A percentile compares a stretch with the other conserved stretches of the same genome.
Evolutionary conservation across 2,888 invertebrate species (phyloP).

Genomic region (Imbricaverruca yamaguchii): DNA sequence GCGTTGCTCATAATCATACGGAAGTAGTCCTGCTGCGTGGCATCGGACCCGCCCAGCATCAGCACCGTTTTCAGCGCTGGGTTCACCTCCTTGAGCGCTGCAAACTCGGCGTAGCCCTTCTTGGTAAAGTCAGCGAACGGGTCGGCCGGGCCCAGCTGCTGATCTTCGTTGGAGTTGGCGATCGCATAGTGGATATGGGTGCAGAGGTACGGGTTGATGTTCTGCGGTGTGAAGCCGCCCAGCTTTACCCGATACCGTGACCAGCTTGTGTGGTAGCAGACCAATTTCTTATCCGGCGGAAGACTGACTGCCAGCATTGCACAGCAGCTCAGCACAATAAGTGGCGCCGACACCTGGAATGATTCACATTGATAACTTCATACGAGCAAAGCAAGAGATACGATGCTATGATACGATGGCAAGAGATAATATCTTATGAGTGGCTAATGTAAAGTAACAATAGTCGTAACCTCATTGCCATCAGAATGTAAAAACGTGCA

Average conservation of each 20-base stretch:
- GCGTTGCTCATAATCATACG: background rate
- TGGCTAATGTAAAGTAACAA: no score
- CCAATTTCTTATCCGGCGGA: background rate
- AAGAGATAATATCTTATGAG: no score
- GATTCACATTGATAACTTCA: no score
- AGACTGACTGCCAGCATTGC: no score
- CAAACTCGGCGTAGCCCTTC: background rate
- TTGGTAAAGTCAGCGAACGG: background rate
- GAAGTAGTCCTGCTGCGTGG: background rate
- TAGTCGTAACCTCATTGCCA: no score
- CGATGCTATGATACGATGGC: no score
- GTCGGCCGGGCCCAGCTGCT: background rate
- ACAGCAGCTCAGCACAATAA: no score
- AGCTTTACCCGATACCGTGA: background rate
- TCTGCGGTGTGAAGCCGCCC: constrained; percentile 67
- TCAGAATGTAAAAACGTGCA: no score
- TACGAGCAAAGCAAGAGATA: no score
- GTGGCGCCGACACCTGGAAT: no score
- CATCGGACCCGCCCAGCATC: background rate
- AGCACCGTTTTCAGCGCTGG: background rate
- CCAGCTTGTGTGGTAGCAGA: background rate
- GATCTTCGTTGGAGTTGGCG: constrained; percentile 79
- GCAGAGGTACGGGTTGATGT: constrained; percentile 88
- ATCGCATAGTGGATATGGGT: constrained; percentile 88
- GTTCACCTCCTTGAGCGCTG: background rate